These are phyloP conservation scores for Temnothorax ravouxi DNA, from an alignment of 2,888 invertebrate species.

Conservation along the genomic window DNA sequence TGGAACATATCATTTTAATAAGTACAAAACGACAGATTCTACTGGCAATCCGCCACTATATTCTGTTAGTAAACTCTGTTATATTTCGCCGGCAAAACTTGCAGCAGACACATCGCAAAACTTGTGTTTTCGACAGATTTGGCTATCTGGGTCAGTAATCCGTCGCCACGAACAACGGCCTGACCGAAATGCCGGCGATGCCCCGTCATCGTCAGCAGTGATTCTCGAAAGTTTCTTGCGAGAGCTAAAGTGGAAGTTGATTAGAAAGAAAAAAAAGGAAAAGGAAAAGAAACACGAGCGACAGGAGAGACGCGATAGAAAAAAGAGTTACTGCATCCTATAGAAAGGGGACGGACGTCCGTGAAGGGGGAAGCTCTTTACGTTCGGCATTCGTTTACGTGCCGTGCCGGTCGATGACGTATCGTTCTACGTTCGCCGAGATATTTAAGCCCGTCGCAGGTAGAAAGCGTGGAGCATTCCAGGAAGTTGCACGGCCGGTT, in stretches of 20 bases:
- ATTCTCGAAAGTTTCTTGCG: not conserved
- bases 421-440: slow-evolving; percentile 10
- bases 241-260: not conserved
- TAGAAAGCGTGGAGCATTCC: slow-evolving; percentile 83
- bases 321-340: not conserved
- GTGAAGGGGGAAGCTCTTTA: not conserved
- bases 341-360: not conserved
- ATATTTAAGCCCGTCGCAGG: slow-evolving; percentile 60
- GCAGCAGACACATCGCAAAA: slow-evolving; percentile 1
- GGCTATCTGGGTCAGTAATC: slow-evolving; percentile 1
- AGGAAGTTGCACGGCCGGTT: slow-evolving; percentile 69
- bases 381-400: slow-evolving; percentile 7
- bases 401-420: slow-evolving; percentile 28
- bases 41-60: not conserved
- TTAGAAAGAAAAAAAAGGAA: not conserved
- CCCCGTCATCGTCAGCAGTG: not conserved
- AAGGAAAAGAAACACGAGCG: not conserved
- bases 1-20: not conserved
- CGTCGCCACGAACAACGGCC: not conserved
- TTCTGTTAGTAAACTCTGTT: not conserved
- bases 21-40: not conserved
- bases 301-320: not conserved
- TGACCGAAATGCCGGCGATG: not conserved
- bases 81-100: not conserved
- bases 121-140: slow-evolving; percentile 7